Base-by-base conservation (phyloP, 2,113 vertebrate species). In the Perca fluviatilis region DNA sequence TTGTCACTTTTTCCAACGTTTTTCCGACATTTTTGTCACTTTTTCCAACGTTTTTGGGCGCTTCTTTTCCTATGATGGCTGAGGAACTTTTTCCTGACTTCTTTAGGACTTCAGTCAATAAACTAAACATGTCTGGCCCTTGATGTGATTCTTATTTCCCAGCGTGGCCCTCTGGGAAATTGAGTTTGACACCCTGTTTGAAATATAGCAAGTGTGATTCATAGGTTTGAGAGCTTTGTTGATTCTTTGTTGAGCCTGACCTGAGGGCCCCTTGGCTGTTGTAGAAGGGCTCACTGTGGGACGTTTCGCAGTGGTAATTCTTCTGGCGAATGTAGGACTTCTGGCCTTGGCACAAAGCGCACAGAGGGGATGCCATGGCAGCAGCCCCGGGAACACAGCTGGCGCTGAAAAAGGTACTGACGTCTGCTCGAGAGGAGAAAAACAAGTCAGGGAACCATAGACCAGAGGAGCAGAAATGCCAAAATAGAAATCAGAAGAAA, bases 231-330 rank as follows among this genome's bases (percentile, higher is more conserved):
- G 23, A 21, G 57, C 21, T 74, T 23, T 50, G 70, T 33, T 56
- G 15, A 56, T n/a, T 12, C 27, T 56, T 57, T 51, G 36, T 21
- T 8, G n/a, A 66, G 1, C 3, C 90, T 86, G 89, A 97, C 97
- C 96, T 97, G 90, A 98, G 96, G 21, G 97, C 97, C 47, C 97
- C 97, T 66, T 97, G 96, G 19, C 93, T 97, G 91, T 95, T 95
- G 75, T 96, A 97, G 92, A 96, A 98, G 13, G 97, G 97, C 53
- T 98, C 97, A 0, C 84, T 95, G 82, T 96, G 93, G 62, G 96
- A 97, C 1, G 96, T 96, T 79, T 98, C 97, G 57, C 97, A 98
- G 93, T 96, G 95, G 82, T 96, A 94, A 90, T 97, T 97, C 77
- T 85, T 96, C 84, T 96, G 96, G 73, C 94, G 94, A 57, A 96